Evolutionary conservation across 2,797 vertebrate genomes (phyloP).

Genomic region (Geotrypetes seraphini): DNA sequence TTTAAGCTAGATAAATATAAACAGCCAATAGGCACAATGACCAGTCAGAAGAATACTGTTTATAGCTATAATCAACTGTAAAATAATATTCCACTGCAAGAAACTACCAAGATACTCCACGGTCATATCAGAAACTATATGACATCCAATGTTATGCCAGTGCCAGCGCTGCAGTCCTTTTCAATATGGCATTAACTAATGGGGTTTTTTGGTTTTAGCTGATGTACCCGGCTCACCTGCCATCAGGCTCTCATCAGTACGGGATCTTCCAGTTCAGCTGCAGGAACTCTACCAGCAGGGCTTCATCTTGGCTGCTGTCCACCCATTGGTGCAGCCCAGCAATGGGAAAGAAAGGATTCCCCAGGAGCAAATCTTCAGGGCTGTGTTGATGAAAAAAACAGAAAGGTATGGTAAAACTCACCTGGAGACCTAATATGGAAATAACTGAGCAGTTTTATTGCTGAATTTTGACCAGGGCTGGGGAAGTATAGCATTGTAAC

Average conservation of each 20-base stretch:
- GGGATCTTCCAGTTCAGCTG: constrained; percentile 82
- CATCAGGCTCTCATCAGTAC: constrained; percentile 77
- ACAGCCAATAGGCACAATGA: no score
- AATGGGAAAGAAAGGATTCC: constrained; percentile 66
- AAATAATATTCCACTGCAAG: no score
- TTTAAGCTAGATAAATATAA: no score
- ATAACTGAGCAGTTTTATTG: constrained; percentile 37
- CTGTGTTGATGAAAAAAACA: constrained; percentile 80
- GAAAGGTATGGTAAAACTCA: no score
- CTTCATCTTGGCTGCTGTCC: constrained; percentile 77
- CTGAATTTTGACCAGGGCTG: constrained; percentile 37
- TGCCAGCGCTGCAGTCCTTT: no score
- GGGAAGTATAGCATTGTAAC: constrained; percentile 31
- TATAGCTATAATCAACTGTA: no score
- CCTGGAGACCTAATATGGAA: constrained; percentile 36
- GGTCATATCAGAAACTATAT: no score
- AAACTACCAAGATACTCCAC: no score
- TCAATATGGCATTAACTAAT: no score
- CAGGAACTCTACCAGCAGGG: constrained; percentile 92
- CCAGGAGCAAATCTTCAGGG: constrained; percentile 84
- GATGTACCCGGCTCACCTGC: constrained; percentile 76
- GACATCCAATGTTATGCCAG: no score
- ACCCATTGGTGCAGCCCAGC: constrained; percentile 85
- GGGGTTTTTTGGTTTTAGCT: no score
- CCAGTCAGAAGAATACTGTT: no score